Conservation (phyloP, 2,797 vertebrate genomes). For the Paguma larvata region DNA sequence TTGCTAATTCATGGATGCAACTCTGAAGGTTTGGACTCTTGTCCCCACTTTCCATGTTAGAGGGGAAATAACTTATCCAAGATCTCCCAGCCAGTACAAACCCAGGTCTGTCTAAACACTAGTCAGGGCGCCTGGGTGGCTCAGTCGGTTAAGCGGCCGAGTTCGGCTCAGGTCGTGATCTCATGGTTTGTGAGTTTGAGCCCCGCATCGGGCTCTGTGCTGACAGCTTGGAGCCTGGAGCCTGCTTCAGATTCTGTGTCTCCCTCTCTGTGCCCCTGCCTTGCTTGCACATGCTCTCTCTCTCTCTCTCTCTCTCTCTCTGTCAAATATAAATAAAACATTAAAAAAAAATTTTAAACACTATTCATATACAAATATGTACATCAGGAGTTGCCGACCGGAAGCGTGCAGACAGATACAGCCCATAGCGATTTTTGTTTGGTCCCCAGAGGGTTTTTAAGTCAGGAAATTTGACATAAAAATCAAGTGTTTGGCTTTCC, state of each 20-base stretch:
- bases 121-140: too few species aligned
- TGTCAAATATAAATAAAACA: too few species aligned
- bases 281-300: too few species aligned
- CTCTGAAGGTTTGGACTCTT: not conserved
- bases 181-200: too few species aligned
- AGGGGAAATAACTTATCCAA: not conserved
- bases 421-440: not conserved
- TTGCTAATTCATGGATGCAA: not conserved
- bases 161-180: too few species aligned
- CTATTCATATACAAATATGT: not conserved
- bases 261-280: too few species aligned
- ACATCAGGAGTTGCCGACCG: not conserved
- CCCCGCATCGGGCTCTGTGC: too few species aligned
- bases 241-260: too few species aligned
- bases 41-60: not conserved
- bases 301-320: too few species aligned
- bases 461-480: conserved; percentile 31
- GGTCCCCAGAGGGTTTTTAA: not conserved
- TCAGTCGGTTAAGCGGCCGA: too few species aligned
- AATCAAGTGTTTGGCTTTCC: not conserved
- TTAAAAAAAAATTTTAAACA: too few species aligned
- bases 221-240: too few species aligned
- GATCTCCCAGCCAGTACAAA: conserved; percentile 10
- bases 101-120: not conserved
- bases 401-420: conserved; percentile 10